Evolutionary conservation across 1,140 invertebrate genomes (phyloP), one percentile per base, ranked within the genome.

Genomic region (Trichogramma pretiosum): DNA sequence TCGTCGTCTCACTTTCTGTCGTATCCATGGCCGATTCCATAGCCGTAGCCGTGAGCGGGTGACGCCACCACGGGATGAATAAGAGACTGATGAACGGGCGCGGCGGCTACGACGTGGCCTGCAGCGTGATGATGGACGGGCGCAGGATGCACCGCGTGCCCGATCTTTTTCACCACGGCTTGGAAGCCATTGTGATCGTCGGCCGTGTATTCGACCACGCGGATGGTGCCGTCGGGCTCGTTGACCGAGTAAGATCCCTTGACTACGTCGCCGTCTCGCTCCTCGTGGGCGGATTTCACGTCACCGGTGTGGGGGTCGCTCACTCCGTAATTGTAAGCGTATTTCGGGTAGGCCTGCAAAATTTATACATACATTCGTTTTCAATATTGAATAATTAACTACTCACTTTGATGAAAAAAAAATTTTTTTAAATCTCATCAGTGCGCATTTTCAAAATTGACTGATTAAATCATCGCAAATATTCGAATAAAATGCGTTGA

Each of bases 181-280:
- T 72, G 66, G 52, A 73, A 73, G 24, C 70, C 70, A 42, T 69
- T 71, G 50, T 68, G 66, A 10, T 62, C 56, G 48, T 73, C 72
- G 5, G 71, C 70, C 5, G 68, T 70, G 53, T 74, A 74, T 13
- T 65, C 64, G 11, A 71, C 71, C 7, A 68, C 58, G n/a, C 70
- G 59, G 14, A 66, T 58, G 2, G 68, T 68, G 19, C 72, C 71
- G 38, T 74, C 72, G 9, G 72, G 67, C 40, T 72, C 68, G 45
- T 72, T 65, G 18, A 71, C 49, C 17, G 61, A 67, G 59, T 73
- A 75, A 13, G 64, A 67, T 9, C 74, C 73, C 37, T 67, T 67
- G 37, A 72, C 68, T 0, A 67, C 62, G 47, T 73, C 72, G 13
- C 72, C 72, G 43, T 73, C 65, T 7, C 70, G 56, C 17, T 62